Evolutionary conservation across 64 coral and sea anemone species (phyloP), one percentile per base, ranked within the genome.

Genomic region (Platygyra sinensis): DNA sequence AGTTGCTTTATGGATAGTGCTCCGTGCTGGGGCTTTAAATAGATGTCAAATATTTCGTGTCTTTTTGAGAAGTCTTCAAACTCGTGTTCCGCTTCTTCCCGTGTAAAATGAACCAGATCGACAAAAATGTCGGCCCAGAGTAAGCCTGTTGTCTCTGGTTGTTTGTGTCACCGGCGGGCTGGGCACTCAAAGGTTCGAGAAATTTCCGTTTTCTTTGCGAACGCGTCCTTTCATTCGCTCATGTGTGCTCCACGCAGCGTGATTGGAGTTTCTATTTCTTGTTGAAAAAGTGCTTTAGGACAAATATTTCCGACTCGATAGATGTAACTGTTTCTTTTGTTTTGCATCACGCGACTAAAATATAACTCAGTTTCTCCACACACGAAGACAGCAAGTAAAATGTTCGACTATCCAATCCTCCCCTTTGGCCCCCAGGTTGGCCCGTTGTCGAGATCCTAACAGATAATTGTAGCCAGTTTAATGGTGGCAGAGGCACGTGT

Each of bases 41-140:
- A 88, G 72, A 76, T 22, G 10, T 89, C 31, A 25, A 60, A 4
- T 76, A 78, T 62, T 31, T 33, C 17, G 57, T 62, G 87, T 36
- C 74, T 89, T 19, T 33, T 46, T 20, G 12, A 29, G 52, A 59
- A 10, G 28, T 76, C 22, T 2, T 5, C 1, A 51, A 78, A 67
- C 4, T 69, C 60, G 36, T 78, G 32, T 31, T 18, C 69, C 38
- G 75, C 55, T 39, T n/a, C 87, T 64, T 29, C 75, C 87, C 46
- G 61, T 65, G 61, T 69, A n/a, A 62, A 17, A 88, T 88, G 22
- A n/a, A 88, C 29, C 17, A 78, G 72, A 42, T 78, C 30, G 14
- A 88, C 72, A 79, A 78, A 89, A 22, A 79, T 52, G 64, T 80
- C 87, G 17, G n/a, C 79, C 87, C 17, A 89, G 4, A 38, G 4